Conservation (phyloP, 2,113 vertebrate genomes). For the Passer domesticus region DNA sequence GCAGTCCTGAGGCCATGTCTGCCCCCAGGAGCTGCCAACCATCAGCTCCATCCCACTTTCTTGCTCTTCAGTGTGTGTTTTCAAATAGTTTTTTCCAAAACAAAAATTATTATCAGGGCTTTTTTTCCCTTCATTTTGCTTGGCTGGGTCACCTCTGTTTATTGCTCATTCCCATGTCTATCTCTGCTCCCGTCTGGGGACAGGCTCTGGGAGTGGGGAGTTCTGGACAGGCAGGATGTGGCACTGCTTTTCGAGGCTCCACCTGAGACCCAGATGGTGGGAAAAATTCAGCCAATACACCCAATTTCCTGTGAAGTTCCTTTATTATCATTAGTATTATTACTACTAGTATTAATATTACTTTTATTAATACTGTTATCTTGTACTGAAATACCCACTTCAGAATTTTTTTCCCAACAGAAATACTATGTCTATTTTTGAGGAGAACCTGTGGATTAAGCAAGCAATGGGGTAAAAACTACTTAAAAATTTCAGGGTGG, state of each 20-base stretch:
- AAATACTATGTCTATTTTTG: background rate
- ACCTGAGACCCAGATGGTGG: background rate
- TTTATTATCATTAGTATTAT: background rate
- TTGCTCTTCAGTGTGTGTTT: background rate
- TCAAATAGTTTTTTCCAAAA: background rate
- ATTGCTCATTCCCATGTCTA: background rate
- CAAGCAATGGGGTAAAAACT: background rate
- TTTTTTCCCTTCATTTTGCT: background rate
- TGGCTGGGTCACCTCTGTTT: background rate
- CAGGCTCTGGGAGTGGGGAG: rapidly evolving
- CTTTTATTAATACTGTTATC: background rate
- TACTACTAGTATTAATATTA: background rate
- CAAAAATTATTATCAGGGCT: background rate
- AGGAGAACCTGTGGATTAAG: background rate
- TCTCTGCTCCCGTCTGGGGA: background rate
- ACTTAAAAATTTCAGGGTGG: background rate
- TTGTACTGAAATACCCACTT: background rate
- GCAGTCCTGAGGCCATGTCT: background rate
- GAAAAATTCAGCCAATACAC: background rate
- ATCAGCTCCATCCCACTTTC: background rate
- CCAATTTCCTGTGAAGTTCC: background rate
- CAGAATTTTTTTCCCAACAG: background rate
- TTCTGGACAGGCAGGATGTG: background rate
- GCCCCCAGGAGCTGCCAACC: background rate
- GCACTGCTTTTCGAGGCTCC: rapidly evolving